Conservation (phyloP, 2,797 vertebrate species). For the Basileuterus tristriatus region DNA sequence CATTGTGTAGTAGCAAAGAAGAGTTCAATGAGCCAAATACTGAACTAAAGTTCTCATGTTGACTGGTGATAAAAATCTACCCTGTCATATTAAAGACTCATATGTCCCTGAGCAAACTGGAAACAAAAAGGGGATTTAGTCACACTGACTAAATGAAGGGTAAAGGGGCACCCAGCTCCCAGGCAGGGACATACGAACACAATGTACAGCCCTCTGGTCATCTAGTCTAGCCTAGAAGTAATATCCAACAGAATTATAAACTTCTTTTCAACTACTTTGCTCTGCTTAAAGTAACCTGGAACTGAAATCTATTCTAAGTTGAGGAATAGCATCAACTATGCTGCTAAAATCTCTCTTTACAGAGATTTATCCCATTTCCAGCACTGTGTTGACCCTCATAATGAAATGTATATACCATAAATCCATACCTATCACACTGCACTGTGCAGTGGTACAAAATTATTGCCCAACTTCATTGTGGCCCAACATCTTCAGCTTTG, state of each 20-base stretch:
- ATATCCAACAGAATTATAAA: not conserved
- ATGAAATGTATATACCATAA: fast-evolving
- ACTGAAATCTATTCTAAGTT: not conserved
- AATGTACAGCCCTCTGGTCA: not conserved
- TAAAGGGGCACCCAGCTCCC: not conserved
- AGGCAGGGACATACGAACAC: not conserved
- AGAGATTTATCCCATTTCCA: not conserved
- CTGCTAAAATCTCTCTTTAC: not conserved
- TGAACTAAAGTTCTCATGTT: not conserved
- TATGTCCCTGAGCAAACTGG: not conserved
- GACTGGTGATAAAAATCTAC: not conserved
- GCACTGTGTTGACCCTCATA: not conserved
- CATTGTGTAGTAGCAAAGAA: not conserved
- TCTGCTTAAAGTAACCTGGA: not conserved
- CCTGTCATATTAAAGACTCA: not conserved
- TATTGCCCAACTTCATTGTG: not conserved
- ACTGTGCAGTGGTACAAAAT: not conserved
- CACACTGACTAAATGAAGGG: not conserved
- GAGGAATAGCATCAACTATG: not conserved
- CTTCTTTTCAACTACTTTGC: not conserved
- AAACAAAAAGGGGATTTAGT: not conserved
- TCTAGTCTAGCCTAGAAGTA: not conserved
- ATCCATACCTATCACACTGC: not conserved
- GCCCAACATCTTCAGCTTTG: not conserved
- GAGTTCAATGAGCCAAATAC: not conserved